phyloP scores from a whole-genome alignment of 2,888 invertebrate genomes.

The Cantharis rustica region DNA sequence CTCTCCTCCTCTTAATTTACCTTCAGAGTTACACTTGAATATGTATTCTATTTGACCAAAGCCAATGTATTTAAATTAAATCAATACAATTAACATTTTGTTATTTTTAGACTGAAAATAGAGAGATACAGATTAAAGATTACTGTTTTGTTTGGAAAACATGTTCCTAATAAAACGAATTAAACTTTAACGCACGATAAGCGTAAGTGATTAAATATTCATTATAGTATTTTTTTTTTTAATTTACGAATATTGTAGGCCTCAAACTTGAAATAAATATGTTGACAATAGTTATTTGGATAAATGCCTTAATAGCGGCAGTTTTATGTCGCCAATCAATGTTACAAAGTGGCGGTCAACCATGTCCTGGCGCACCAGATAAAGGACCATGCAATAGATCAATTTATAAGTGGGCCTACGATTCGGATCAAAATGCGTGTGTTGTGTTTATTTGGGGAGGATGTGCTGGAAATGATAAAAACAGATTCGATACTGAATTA shows the following conservation, averaged over 20 bases:
- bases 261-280: constrained; percentile 18
- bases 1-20: too few species aligned
- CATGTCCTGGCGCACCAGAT: constrained; percentile 59
- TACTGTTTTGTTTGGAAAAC: not conserved
- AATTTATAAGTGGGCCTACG: constrained; percentile 71
- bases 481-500: constrained; percentile 69
- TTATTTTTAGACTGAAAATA: not conserved
- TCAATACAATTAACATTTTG: not conserved
- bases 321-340: constrained; percentile 10
- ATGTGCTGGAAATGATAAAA: constrained; percentile 69
- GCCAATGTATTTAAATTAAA: not conserved
- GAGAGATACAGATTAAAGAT: not conserved
- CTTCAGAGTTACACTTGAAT: too few species aligned
- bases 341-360: constrained; percentile 32
- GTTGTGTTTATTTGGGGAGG: constrained; percentile 71
- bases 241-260: not conserved
- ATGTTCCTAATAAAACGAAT: not conserved
- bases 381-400: constrained; percentile 67
- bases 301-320: constrained; percentile 14
- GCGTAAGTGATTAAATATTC: not conserved
- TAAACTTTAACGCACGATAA: not conserved
- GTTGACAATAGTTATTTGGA: constrained; percentile 29
- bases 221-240: not conserved
- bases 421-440: constrained; percentile 63
- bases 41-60: too few species aligned